Percentiles rank a stretch among this genome's conserved stretches.
These are phyloP conservation scores for Elephas maximus DNA, from an alignment of 2,113 vertebrate genomes.

Conservation along the genomic window DNA sequence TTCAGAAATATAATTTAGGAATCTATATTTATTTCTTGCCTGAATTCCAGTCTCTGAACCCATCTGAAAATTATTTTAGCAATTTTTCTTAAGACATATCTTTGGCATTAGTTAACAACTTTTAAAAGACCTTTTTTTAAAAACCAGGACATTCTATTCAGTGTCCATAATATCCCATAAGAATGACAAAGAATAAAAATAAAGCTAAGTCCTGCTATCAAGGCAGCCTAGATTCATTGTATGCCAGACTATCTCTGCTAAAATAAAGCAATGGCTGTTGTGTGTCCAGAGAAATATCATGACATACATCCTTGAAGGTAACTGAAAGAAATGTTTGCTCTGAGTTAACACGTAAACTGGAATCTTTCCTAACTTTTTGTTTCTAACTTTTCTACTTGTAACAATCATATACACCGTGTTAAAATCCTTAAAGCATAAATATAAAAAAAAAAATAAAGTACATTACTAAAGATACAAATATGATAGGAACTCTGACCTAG, in stretches of 20 bases:
- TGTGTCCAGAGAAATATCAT: neutral
- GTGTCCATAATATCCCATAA: neutral
- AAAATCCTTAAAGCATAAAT: constrained; percentile 26
- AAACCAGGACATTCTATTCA: neutral
- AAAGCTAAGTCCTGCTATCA: constrained; percentile 1
- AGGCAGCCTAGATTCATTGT: neutral
- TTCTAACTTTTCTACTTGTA: constrained; percentile 37
- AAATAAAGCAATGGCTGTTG: neutral
- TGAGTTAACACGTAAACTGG: neutral
- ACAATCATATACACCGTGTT: constrained; percentile 27
- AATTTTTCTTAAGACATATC: constrained; percentile 10
- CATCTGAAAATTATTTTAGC: constrained; percentile 39
- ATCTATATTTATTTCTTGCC: constrained; percentile 5
- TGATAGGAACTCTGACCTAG: constrained; percentile 40
- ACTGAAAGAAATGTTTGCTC: neutral
- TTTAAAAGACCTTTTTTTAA: neutral
- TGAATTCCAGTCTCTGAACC: constrained; percentile 46
- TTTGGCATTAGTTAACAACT: neutral
- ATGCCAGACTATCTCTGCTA: neutral
- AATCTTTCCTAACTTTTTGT: neutral
- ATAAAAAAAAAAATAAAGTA: constrained; percentile 53
- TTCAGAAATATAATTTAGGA: constrained; percentile 23
- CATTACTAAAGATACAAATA: constrained; percentile 46
- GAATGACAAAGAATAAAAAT: constrained; percentile 63
- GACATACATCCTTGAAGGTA: neutral